Percentiles rank a stretch among this genome's conserved stretches.
Conservation (phyloP, 2,888 invertebrate species). For the Papilio gigon region DNA sequence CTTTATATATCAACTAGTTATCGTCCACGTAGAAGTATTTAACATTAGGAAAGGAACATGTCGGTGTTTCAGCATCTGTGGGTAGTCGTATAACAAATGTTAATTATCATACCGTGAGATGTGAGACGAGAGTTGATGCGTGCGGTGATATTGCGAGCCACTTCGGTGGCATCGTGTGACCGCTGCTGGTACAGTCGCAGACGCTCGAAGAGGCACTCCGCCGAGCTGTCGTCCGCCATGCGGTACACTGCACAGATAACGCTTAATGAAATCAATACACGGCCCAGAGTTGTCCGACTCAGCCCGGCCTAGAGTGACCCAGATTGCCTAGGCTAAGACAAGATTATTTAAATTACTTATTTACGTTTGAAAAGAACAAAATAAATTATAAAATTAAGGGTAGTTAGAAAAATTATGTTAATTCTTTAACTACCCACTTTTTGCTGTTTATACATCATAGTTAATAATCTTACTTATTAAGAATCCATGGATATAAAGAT, state of each 20-base stretch:
- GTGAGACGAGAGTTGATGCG: conserved; percentile 74
- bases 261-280: conserved; percentile 11
- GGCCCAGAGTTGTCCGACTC: not conserved
- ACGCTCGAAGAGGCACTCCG: conserved; percentile 76
- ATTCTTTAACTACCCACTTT: not conserved
- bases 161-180: conserved; percentile 71
- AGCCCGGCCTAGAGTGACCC: not conserved
- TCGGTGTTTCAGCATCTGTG: too few species aligned
- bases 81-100: not conserved
- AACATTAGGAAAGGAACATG: too few species aligned
- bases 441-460: too few species aligned
- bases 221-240: conserved; percentile 75
- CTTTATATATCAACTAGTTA: too few species aligned
- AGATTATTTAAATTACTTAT: not conserved
- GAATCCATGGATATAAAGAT: too few species aligned
- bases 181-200: conserved; percentile 73
- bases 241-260: conserved; percentile 60
- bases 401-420: not conserved
- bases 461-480: too few species aligned
- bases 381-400: not conserved
- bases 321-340: not conserved
- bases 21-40: too few species aligned
- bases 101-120: conserved; percentile 63
- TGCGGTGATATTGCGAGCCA: conserved; percentile 72
- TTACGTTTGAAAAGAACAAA: not conserved